A percentile compares a stretch with the other conserved stretches of the same genome.
phyloP scores from a whole-genome alignment of 2,888 invertebrate genomes.

The Acrobasis consociella region DNA sequence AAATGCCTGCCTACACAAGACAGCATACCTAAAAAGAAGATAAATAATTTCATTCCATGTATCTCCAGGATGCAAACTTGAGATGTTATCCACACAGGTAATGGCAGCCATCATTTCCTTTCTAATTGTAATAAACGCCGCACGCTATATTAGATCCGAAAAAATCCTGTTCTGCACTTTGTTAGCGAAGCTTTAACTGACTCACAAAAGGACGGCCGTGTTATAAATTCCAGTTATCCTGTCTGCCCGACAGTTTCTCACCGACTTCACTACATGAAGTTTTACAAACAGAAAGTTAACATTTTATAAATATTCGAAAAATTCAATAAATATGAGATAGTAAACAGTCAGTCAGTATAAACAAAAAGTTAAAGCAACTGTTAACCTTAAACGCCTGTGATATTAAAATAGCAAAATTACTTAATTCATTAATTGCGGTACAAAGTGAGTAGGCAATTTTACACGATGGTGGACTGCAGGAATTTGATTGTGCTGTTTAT shows the following conservation, averaged over 20 bases:
- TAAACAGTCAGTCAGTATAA: neutral
- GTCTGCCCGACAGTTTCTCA: conserved; percentile 15
- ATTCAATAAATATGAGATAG: neutral
- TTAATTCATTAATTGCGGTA: conserved; percentile 31
- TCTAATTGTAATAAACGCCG: conserved; percentile 42
- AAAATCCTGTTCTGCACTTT: conserved; percentile 51
- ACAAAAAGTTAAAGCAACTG: neutral
- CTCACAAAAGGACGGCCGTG: conserved; percentile 42
- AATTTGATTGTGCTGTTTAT: conserved; percentile 43
- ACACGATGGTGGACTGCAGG: conserved; percentile 32
- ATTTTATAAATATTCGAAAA: neutral
- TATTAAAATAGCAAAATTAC: conserved; percentile 23
- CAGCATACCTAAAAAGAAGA: no score
- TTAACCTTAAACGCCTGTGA: conserved; percentile 32
- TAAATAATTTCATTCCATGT: no score
- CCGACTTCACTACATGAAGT: neutral
- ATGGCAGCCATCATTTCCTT: conserved; percentile 44
- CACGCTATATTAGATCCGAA: conserved; percentile 46
- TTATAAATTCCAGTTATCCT: conserved; percentile 52
- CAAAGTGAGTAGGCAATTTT: conserved; percentile 35
- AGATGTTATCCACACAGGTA: neutral
- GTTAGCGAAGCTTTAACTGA: conserved; percentile 31
- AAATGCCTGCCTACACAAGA: no score
- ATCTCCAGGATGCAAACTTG: neutral
- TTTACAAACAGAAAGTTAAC: neutral